Conservation (phyloP, 2,888 invertebrate genomes). For the Stegana nigrithorax region DNA sequence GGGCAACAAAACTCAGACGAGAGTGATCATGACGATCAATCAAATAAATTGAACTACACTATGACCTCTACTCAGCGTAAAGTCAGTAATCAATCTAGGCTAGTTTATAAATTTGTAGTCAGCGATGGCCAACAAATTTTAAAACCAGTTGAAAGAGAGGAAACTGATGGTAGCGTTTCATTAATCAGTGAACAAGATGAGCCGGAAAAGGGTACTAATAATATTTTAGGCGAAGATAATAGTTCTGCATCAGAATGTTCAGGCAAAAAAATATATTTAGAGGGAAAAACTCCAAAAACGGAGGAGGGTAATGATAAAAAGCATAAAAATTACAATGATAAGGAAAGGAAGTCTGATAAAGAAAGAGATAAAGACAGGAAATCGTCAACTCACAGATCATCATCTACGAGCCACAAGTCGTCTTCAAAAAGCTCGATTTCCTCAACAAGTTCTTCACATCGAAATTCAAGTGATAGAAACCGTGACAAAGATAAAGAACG, state of each 20-base stretch:
- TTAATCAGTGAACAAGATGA: slow-evolving; percentile 60
- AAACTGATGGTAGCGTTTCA: slow-evolving; percentile 29
- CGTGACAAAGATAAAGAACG: slow-evolving; percentile 66
- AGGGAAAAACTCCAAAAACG: slow-evolving; percentile 36
- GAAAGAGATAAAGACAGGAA: slow-evolving; percentile 61
- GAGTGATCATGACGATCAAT: slow-evolving; percentile 64
- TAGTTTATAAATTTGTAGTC: slow-evolving; percentile 75
- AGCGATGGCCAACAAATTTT: slow-evolving; percentile 81
- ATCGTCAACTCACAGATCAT: slow-evolving; percentile 60
- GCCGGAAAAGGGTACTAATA: slow-evolving; percentile 46
- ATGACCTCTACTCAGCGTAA: slow-evolving; percentile 62
- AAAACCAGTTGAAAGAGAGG: slow-evolving; percentile 58
- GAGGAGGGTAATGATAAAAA: slow-evolving; percentile 49
- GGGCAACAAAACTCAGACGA: slow-evolving; percentile 51
- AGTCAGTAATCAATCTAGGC: slow-evolving; percentile 51
- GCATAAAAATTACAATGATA: slow-evolving; percentile 45
- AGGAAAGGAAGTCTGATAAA: slow-evolving; percentile 60
- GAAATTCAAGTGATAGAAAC: slow-evolving; percentile 67
- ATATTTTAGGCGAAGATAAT: too few relatives aligned
- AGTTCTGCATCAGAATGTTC: slow-evolving; percentile 34
- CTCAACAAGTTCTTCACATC: slow-evolving; percentile 60
- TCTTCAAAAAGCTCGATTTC: slow-evolving; percentile 67
- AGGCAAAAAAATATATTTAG: slow-evolving; percentile 65
- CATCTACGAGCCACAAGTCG: slow-evolving; percentile 65
- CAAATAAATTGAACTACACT: slow-evolving; percentile 43